Conservation (phyloP, 1,140 invertebrate species). For the Acyrthosiphon pisum region DNA sequence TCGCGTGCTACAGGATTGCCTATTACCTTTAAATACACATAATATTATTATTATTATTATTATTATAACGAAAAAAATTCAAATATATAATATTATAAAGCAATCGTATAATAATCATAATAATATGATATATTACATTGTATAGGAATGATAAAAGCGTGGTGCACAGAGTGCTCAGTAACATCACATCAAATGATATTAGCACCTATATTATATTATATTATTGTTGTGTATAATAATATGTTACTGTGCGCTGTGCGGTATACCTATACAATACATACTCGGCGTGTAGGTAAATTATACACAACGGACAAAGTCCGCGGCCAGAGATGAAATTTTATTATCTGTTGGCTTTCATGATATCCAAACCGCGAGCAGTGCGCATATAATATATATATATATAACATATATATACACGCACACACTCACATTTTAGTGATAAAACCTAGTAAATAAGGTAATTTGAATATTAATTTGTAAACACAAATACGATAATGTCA, state of each 20-base stretch:
- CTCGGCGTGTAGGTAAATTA: no score
- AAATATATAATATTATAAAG: no score
- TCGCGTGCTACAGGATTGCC: neutral
- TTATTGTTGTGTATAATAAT: no score
- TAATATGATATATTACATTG: neutral
- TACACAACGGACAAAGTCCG: neutral
- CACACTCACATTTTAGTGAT: neutral
- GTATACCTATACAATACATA: no score
- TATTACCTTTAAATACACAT: neutral
- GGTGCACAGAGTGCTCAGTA: neutral
- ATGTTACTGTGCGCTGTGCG: neutral
- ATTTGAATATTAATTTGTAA: slow-evolving; percentile 40
- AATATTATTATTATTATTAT: neutral
- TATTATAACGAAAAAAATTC: neutral
- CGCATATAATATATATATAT: neutral
- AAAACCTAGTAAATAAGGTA: slow-evolving; percentile 27
- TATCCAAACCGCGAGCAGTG: neutral
- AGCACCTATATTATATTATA: neutral
- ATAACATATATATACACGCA: no score
- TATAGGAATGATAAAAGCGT: neutral
- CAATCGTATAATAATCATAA: no score
- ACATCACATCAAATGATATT: neutral
- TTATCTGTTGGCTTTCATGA: neutral
- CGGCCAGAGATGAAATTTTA: neutral
- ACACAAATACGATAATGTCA: slow-evolving; percentile 9